These are phyloP conservation scores for Fragum whitleyi DNA, from an alignment of 2,888 invertebrate genomes.

Conservation along the genomic window DNA sequence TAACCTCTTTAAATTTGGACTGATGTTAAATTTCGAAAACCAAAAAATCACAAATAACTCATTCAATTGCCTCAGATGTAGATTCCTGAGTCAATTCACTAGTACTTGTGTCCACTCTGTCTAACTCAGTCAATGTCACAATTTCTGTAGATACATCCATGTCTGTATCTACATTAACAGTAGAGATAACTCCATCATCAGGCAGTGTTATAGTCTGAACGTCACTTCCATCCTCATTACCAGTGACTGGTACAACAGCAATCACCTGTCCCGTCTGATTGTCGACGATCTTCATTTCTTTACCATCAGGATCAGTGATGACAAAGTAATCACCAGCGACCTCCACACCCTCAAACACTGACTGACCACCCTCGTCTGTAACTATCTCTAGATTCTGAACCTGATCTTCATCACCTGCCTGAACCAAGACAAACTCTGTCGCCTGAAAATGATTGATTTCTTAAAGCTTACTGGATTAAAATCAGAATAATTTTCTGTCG, in stretches of 20 bases:
- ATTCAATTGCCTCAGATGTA: not conserved
- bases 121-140: not conserved
- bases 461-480: not conserved
- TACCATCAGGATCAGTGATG: conserved; percentile 61
- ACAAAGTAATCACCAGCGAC: conserved; percentile 72
- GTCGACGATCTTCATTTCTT: conserved; percentile 71
- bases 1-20: too few species aligned
- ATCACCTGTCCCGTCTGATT: conserved; percentile 72
- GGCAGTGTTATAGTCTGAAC: conserved; percentile 55
- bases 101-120: not conserved
- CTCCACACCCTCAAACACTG: conserved; percentile 67
- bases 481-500: not conserved
- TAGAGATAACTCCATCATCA: conserved; percentile 49
- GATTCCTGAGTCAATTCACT: not conserved
- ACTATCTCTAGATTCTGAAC: conserved; percentile 75
- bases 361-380: conserved; percentile 62
- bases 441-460: conserved; percentile 90
- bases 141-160: conserved; percentile 24
- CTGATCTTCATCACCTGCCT: conserved; percentile 61
- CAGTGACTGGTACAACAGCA: conserved; percentile 60
- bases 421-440: conserved; percentile 94
- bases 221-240: conserved; percentile 38
- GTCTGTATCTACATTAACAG: conserved; percentile 43
- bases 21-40: too few species aligned
- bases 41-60: not conserved